Conservation (phyloP, 2,113 vertebrate species). For the Sebastes schlegelii region DNA sequence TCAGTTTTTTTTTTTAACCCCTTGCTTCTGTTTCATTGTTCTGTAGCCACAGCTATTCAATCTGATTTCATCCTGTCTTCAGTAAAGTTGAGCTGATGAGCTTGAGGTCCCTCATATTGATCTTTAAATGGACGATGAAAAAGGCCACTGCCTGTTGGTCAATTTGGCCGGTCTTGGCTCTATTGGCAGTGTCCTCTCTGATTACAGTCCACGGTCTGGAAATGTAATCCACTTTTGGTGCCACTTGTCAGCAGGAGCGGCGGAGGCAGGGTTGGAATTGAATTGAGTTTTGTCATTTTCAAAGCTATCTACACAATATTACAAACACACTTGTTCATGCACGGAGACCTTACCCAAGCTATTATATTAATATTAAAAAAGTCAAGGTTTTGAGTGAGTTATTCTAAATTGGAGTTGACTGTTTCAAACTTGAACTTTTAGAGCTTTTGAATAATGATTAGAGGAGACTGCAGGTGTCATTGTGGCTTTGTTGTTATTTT, state of each 20-base stretch:
- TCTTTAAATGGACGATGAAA: conserved; percentile 80
- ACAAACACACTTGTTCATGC: conserved; percentile 15
- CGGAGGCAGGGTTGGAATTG: conserved; percentile 11
- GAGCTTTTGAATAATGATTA: not conserved
- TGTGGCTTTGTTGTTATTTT: conserved; percentile 3
- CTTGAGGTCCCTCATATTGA: conserved; percentile 72
- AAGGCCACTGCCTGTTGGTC: conserved; percentile 64
- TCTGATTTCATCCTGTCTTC: conserved; percentile 65
- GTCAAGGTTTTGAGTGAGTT: not conserved
- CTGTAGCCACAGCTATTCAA: conserved; percentile 49
- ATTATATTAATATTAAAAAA: not conserved
- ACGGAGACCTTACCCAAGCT: not conserved
- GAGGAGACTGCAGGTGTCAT: not conserved
- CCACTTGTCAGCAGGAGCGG: conserved; percentile 56
- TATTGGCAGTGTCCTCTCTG: conserved; percentile 63
- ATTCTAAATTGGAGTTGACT: not conserved
- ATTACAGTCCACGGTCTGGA: conserved; percentile 57
- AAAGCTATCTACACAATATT: conserved; percentile 13
- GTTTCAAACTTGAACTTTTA: not conserved
- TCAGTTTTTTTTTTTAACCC: conserved; percentile 19
- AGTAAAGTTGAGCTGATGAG: conserved; percentile 71
- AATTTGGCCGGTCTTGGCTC: conserved; percentile 52
- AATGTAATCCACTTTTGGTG: conserved; percentile 61
- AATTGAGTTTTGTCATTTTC: conserved; percentile 27
- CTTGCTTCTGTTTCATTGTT: conserved; percentile 39